These are phyloP conservation scores for Salmo trutta DNA, from an alignment of 2,797 vertebrate genomes.

Conservation along the genomic window DNA sequence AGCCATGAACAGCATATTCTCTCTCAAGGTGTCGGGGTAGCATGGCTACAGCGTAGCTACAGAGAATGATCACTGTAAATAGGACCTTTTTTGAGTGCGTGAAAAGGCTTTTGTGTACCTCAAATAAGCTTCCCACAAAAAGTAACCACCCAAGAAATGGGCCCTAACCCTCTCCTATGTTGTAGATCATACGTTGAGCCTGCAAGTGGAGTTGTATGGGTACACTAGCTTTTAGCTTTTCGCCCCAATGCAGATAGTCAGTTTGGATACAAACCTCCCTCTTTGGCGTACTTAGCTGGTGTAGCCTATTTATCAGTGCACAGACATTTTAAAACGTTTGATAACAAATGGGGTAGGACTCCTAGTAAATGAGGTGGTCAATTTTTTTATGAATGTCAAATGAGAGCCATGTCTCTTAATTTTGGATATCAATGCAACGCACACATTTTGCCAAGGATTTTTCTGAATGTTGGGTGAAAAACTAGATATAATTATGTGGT, in stretches of 20 bases:
- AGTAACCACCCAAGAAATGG: constrained; percentile 56
- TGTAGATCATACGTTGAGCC: constrained; percentile 13
- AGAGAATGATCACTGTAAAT: constrained; percentile 65
- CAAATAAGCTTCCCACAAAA: constrained; percentile 60
- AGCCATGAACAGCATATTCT: background rate
- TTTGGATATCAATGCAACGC: constrained; percentile 27
- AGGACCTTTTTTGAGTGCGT: constrained; percentile 48
- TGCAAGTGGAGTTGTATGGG: constrained; percentile 54
- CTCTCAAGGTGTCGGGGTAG: constrained; percentile 11
- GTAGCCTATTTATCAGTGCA: too few relatives aligned
- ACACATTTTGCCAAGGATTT: constrained; percentile 53
- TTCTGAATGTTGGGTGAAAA: constrained; percentile 50
- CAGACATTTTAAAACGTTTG: too few relatives aligned
- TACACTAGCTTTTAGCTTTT: constrained; percentile 65
- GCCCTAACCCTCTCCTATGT: constrained; percentile 40
- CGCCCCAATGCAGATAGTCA: background rate
- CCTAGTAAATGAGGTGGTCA: too few relatives aligned
- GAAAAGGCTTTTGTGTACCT: constrained; percentile 72
- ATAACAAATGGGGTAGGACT: too few relatives aligned
- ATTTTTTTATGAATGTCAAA: background rate
- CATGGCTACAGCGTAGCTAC: constrained; percentile 49
- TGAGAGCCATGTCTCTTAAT: constrained; percentile 31
- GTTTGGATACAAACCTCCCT: too few relatives aligned
- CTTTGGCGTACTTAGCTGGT: too few relatives aligned
- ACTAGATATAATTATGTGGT: constrained; percentile 30